phyloP scores from a whole-genome alignment of 2,888 invertebrate species.

The Agrotis ipsilon region DNA sequence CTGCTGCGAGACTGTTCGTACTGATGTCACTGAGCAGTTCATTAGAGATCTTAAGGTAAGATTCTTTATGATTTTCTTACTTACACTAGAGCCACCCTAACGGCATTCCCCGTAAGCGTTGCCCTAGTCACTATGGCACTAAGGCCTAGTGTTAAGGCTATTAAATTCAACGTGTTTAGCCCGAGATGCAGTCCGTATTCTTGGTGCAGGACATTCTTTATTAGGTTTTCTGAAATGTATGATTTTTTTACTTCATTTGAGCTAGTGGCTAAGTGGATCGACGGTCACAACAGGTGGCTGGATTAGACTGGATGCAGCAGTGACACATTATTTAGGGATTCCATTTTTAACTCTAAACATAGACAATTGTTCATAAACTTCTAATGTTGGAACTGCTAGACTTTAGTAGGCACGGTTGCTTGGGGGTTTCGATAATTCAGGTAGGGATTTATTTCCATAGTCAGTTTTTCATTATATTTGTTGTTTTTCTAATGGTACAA shows the following conservation, averaged over 20 bases:
- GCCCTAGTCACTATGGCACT: no score
- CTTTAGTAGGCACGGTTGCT: neutral
- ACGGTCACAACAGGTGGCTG: neutral
- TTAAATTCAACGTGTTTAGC: no score
- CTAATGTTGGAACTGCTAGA: neutral
- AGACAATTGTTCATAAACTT: neutral
- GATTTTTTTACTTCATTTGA: no score
- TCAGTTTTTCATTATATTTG: no score
- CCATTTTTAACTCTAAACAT: neutral
- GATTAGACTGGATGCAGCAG: neutral
- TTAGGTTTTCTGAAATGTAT: no score
- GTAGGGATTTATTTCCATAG: neutral
- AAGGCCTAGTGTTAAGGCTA: no score
- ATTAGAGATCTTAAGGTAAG: constrained; percentile 95
- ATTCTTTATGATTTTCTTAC: neutral
- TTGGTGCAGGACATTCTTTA: no score
- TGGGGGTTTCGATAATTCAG: neutral
- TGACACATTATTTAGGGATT: neutral
- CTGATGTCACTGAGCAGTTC: constrained; percentile 96
- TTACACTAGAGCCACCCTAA: neutral
- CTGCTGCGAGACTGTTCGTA: constrained; percentile 97
- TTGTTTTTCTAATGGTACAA: no score
- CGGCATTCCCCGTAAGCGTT: no score
- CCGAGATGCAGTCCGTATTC: no score
- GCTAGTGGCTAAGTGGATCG: neutral